A percentile compares a stretch with the other conserved stretches of the same genome.
Conservation (phyloP, 2,113 vertebrate genomes). For the Misgurnus mizolepis region DNA sequence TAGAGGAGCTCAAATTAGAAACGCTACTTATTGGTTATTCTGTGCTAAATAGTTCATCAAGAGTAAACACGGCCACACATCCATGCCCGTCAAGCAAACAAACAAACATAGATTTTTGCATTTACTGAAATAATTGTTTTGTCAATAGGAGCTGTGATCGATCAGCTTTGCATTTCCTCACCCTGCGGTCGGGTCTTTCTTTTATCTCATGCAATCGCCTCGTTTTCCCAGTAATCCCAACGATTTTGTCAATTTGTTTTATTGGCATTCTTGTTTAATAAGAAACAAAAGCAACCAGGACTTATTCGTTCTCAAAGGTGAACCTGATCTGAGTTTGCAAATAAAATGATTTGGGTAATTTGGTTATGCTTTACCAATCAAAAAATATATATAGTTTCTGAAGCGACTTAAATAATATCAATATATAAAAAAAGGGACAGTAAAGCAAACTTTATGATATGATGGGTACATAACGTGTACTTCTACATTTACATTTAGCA, state of each 20-base stretch:
- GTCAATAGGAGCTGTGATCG: constrained; percentile 31
- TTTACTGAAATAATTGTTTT: constrained; percentile 31
- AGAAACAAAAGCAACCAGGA: constrained; percentile 47
- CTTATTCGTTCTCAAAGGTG: background rate
- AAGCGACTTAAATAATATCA: no score
- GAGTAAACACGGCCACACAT: background rate
- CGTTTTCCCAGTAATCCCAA: constrained; percentile 58
- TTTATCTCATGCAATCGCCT: constrained; percentile 63
- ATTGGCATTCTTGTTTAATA: constrained; percentile 72
- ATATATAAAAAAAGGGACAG: no score
- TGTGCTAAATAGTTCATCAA: constrained; percentile 30
- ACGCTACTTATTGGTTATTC: constrained; percentile 25
- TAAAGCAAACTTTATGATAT: no score
- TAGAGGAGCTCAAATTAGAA: constrained; percentile 67
- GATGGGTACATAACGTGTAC: no score
- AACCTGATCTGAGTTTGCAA: background rate
- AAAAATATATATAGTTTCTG: no score
- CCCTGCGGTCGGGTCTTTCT: constrained; percentile 4
- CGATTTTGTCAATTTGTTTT: constrained; percentile 70
- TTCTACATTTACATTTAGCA: no score
- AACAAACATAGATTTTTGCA: constrained; percentile 36
- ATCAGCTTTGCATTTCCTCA: background rate
- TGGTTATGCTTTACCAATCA: background rate
- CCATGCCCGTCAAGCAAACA: background rate
- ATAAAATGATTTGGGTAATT: background rate